phyloP scores from a whole-genome alignment of 2,888 invertebrate genomes.

The Drosophila neonasuta region DNA sequence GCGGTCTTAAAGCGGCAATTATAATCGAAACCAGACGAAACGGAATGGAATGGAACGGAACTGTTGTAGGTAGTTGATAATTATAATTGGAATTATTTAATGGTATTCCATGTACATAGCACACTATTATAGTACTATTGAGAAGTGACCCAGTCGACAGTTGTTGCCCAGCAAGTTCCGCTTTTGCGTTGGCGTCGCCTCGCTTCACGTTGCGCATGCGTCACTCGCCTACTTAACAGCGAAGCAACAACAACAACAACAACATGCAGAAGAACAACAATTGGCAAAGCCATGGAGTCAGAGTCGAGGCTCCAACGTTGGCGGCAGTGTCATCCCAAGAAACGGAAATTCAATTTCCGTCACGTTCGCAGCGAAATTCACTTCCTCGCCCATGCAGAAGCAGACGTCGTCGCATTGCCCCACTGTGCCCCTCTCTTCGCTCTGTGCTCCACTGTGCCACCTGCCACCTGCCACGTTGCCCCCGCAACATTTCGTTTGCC shows the following conservation, averaged over 20 bases:
- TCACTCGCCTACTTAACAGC: constrained; percentile 52
- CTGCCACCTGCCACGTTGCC: constrained; percentile 1
- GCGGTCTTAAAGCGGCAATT: constrained; percentile 13
- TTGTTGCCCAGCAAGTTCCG: constrained; percentile 54
- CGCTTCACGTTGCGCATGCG: constrained; percentile 52
- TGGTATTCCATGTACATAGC: constrained; percentile 18
- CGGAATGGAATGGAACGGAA: constrained; percentile 41
- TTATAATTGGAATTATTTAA: constrained; percentile 50
- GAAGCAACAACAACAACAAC: constrained; percentile 14
- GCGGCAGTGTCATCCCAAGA: constrained; percentile 67
- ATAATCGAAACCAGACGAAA: not conserved
- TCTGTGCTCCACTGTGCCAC: not conserved
- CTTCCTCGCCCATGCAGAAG: constrained; percentile 62
- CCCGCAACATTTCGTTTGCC: constrained; percentile 33
- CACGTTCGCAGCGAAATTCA: constrained; percentile 67
- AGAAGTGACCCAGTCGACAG: constrained; percentile 53
- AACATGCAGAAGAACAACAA: constrained; percentile 21
- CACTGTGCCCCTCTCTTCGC: not conserved
- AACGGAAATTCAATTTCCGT: constrained; percentile 77
- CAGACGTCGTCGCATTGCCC: not conserved
- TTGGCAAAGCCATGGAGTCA: constrained; percentile 21
- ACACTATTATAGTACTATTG: constrained; percentile 1
- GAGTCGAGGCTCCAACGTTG: constrained; percentile 41
- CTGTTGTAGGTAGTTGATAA: constrained; percentile 59
- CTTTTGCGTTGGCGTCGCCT: constrained; percentile 43